Conservation (phyloP, 2,888 invertebrate species). For the Boloria selene region DNA sequence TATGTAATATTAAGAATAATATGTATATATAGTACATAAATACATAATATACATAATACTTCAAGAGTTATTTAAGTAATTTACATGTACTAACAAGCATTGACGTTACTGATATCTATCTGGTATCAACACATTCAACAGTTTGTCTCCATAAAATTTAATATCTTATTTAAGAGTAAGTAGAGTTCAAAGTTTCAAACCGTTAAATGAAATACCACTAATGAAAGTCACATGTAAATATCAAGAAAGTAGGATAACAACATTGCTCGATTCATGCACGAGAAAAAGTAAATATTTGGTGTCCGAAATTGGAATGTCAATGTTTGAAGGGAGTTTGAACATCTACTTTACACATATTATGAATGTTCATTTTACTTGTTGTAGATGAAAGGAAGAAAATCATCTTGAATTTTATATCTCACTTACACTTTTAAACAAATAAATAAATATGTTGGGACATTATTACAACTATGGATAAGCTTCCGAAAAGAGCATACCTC, state of each 20-base stretch:
- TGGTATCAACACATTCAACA: too few relatives aligned
- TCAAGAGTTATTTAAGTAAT: too few relatives aligned
- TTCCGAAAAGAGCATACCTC: too few relatives aligned
- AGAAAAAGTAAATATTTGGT: conserved; percentile 30
- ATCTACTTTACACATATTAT: conserved; percentile 11
- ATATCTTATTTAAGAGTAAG: too few relatives aligned
- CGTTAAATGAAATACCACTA: conserved; percentile 9
- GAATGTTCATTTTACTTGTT: conserved; percentile 13
- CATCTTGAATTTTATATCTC: too few relatives aligned
- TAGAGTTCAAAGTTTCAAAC: neutral
- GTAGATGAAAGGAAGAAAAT: neutral
- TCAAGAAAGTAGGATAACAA: conserved; percentile 17
- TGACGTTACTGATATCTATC: too few relatives aligned
- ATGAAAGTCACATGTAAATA: conserved; percentile 14
- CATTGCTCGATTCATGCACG: conserved; percentile 8
- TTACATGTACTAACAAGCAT: too few relatives aligned
- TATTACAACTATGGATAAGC: too few relatives aligned
- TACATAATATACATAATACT: neutral
- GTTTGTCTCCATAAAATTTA: too few relatives aligned
- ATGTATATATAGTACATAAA: neutral
- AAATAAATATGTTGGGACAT: too few relatives aligned
- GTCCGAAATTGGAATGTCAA: conserved; percentile 29
- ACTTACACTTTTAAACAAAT: too few relatives aligned
- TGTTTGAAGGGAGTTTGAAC: conserved; percentile 13
- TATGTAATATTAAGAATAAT: neutral